Conservation (phyloP, 1,140 invertebrate species). For the Medauroidea extradentata region DNA sequence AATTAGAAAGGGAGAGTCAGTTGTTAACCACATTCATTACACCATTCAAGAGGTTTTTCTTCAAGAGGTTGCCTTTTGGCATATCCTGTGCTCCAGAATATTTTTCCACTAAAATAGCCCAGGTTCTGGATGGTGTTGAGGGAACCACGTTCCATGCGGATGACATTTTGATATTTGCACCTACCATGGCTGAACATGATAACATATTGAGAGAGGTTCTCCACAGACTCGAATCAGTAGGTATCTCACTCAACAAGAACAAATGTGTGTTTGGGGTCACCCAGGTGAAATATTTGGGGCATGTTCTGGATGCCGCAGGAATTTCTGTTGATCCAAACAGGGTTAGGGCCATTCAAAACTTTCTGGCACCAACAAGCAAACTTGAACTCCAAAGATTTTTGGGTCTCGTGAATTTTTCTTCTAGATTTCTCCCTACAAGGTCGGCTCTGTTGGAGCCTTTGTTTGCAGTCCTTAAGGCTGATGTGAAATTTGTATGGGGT, state of each 20-base stretch:
- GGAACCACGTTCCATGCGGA: constrained; percentile 35
- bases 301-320: constrained; percentile 37
- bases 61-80: not conserved
- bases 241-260: constrained; percentile 34
- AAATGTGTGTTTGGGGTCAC: constrained; percentile 36
- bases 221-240: constrained; percentile 20
- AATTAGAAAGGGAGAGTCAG: too few species aligned
- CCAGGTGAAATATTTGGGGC: constrained; percentile 38
- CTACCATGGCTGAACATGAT: constrained; percentile 26
- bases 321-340: constrained; percentile 39
- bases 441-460: constrained; percentile 23
- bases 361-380: constrained; percentile 30
- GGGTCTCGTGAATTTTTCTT: constrained; percentile 39
- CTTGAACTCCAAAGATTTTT: constrained; percentile 34
- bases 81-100: not conserved
- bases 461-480: constrained; percentile 27
- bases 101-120: not conserved
- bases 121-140: constrained; percentile 21
- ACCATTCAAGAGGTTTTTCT: not conserved
- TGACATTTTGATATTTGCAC: constrained; percentile 36
- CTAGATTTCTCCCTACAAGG: constrained; percentile 36
- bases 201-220: constrained; percentile 31
- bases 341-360: constrained; percentile 33
- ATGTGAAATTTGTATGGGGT: constrained; percentile 23
- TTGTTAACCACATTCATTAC: not conserved